Evolutionary conservation across 2,888 invertebrate genomes (phyloP).

Genomic region (Apamea anceps): DNA sequence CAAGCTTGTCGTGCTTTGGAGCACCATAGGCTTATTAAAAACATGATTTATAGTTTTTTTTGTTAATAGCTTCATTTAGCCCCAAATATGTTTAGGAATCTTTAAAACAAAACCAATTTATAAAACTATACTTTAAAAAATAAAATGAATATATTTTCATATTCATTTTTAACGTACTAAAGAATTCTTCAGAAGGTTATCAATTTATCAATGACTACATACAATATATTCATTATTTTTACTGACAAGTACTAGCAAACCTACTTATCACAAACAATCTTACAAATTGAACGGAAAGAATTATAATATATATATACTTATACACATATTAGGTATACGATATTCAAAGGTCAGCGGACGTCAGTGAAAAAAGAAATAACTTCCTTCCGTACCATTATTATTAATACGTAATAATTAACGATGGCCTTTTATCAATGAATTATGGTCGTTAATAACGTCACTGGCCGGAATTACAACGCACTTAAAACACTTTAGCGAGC

Average conservation of each 20-base stretch:
- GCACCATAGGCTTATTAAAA: not conserved
- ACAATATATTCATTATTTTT: not conserved
- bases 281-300: not conserved
- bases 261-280: not conserved
- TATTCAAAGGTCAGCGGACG: not conserved
- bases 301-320: not conserved
- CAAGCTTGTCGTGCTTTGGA: not conserved
- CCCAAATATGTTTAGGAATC: not conserved
- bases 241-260: not conserved
- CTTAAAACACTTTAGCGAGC: slow-evolving; percentile 11
- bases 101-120: not conserved
- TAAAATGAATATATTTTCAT: not conserved
- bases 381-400: slow-evolving; percentile 7
- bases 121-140: not conserved
- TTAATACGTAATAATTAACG: slow-evolving; percentile 35
- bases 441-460: slow-evolving; percentile 35
- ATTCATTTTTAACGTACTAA: slow-evolving; percentile 10
- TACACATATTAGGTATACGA: too few relatives aligned
- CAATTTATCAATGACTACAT: slow-evolving; percentile 6
- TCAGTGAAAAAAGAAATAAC: not conserved
- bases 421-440: slow-evolving; percentile 31
- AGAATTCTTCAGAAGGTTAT: slow-evolving; percentile 29
- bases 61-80: not conserved
- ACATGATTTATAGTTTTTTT: not conserved
- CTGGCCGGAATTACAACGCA: slow-evolving; percentile 13